Conservation (phyloP, 2,797 vertebrate species). For the Pseudochromis fuscus region DNA sequence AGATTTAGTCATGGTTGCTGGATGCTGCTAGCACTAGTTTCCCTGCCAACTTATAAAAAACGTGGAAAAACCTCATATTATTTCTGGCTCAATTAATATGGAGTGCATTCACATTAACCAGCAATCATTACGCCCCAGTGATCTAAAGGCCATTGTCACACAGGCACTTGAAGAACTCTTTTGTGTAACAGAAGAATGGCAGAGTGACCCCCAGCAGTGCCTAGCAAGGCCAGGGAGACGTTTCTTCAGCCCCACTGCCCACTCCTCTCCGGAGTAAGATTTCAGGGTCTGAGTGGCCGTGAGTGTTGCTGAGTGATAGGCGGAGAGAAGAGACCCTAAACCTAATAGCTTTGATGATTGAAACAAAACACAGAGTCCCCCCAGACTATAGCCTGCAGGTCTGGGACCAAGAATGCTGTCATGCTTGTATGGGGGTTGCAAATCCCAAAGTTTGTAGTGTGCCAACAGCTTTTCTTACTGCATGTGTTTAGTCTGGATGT, state of each 20-base stretch:
- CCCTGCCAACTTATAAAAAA: conserved; percentile 55
- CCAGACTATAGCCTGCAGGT: conserved; percentile 63
- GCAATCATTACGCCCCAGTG: conserved; percentile 86
- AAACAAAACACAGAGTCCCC: conserved; percentile 83
- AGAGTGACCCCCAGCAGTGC: conserved; percentile 81
- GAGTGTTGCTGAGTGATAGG: conserved; percentile 85
- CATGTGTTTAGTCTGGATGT: conserved; percentile 47
- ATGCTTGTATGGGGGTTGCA: conserved; percentile 46
- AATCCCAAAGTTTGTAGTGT: conserved; percentile 20
- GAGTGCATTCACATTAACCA: conserved; percentile 80
- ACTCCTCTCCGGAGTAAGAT: conserved; percentile 80
- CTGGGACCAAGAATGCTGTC: conserved; percentile 68
- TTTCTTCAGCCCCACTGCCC: conserved; percentile 73
- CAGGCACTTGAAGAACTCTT: conserved; percentile 86
- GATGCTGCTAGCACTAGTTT: conserved; percentile 43
- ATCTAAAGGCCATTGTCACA: conserved; percentile 88
- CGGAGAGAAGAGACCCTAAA: conserved; percentile 79
- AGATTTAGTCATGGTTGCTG: conserved; percentile 53
- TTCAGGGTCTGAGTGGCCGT: conserved; percentile 84
- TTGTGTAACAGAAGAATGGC: conserved; percentile 84
- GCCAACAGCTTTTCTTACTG: conserved; percentile 23
- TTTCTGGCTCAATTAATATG: conserved; percentile 86
- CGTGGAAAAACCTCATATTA: conserved; percentile 72
- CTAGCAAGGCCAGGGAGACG: conserved; percentile 79
- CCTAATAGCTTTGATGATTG: conserved; percentile 84